These are phyloP conservation scores for Procambarus virginalis DNA, from an alignment of 1,140 invertebrate genomes.

Conservation along the genomic window DNA sequence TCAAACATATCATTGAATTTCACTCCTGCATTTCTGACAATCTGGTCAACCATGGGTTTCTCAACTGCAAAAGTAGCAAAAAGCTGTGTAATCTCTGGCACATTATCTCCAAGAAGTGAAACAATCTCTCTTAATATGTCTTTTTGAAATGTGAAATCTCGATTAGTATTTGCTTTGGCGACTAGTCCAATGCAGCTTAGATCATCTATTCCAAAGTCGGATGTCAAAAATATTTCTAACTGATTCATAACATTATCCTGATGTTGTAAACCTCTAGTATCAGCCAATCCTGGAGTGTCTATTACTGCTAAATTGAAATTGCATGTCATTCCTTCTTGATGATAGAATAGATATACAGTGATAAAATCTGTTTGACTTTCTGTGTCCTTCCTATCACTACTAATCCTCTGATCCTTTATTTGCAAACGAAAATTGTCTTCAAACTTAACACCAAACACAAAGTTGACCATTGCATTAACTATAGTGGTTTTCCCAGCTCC, in stretches of 20 bases:
- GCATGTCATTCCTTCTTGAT: slow-evolving; percentile 39
- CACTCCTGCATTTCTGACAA: slow-evolving; percentile 51
- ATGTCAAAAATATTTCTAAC: slow-evolving; percentile 30
- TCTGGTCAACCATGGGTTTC: slow-evolving; percentile 42
- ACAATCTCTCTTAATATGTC: slow-evolving; percentile 38
- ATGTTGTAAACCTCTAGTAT: slow-evolving; percentile 40
- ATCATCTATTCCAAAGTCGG: slow-evolving; percentile 58
- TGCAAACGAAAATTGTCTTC: slow-evolving; percentile 35
- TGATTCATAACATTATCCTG: slow-evolving; percentile 22
- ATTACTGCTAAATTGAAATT: slow-evolving; percentile 34
- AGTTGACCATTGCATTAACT: slow-evolving; percentile 36
- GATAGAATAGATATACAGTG: slow-evolving; percentile 39
- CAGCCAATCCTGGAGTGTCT: slow-evolving; percentile 55
- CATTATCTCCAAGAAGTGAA: slow-evolving; percentile 43
- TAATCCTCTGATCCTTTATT: slow-evolving; percentile 32
- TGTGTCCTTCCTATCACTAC: slow-evolving; percentile 23
- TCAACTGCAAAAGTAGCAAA: slow-evolving; percentile 61
- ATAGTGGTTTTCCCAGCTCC: slow-evolving; percentile 44
- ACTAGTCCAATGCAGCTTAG: slow-evolving; percentile 49
- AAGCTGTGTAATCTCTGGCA: slow-evolving; percentile 46
- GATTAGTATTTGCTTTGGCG: slow-evolving; percentile 53
- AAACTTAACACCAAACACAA: slow-evolving; percentile 32
- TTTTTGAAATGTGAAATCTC: slow-evolving; percentile 43
- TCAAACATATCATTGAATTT: slow-evolving; percentile 44
- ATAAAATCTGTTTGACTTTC: slow-evolving; percentile 60